Evolutionary conservation across 2,888 invertebrate genomes (phyloP), one percentile per base, ranked within the genome.

Genomic region (Portevinia maculata): DNA sequence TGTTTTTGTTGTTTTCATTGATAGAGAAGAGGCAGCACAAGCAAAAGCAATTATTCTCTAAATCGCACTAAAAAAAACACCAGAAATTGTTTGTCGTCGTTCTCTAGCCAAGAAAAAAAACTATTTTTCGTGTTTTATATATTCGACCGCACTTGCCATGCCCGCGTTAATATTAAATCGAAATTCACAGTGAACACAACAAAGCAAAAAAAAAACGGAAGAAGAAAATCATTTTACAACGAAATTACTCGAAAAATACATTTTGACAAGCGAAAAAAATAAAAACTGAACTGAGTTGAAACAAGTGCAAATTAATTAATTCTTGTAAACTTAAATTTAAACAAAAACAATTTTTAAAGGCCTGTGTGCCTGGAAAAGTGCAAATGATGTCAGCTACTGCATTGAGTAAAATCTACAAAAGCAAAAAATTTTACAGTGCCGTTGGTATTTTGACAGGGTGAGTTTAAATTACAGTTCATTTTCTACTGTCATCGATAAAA

Each of bases 361-460:
- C 65, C 67, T 2, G 37, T 41, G 55, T 24, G 76, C 70, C 75
- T 65, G 34, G 34, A 69, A 55, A 44, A 32, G 44, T 48, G 64
- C 70, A 60, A 37, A 64, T 67, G 37, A 83, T 83, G 78, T 60
- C 83, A 37, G 50, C 9, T 67, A n/a, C n/a, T n/a, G 53, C 83
- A 48, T 73, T 83, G 24, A 39, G 30, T 62, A 83, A 73, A 65
- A 41, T 83, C 24, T 53, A 46, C 44, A 71, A 44, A 48, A 78
- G 50, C 48, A 78, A 62, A 52, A 90, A 88, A 85, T 86, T 89
- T 28, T 79, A 87, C 19, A 86, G 88, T 50, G 86, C 89, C 69
- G 84, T 89, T 86, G 89, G 90, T 34, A 84, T 90, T 60, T 85
- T 89, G 34, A 88, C 90, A 76, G 87, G 89, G 90, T 89, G 88